Evolutionary conservation across 2,113 vertebrate species (phyloP).

Genomic region (Tor tambroides): DNA sequence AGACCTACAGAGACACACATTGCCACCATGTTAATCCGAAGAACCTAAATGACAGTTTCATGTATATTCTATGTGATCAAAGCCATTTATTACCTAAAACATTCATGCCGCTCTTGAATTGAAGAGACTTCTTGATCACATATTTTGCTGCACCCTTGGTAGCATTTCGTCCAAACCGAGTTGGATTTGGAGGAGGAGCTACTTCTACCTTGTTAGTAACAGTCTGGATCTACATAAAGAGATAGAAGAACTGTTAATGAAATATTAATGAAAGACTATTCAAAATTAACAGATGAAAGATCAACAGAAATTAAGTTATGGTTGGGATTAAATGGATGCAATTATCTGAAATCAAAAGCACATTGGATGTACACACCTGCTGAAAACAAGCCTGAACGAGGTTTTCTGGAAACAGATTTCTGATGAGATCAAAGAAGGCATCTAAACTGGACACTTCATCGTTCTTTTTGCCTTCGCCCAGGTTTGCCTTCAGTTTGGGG

Average conservation of each 20-base stretch:
- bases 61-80: not conserved
- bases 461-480: slow-evolving; percentile 93
- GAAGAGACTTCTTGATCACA: slow-evolving; percentile 87
- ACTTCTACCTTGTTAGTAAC: slow-evolving; percentile 87
- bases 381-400: slow-evolving; percentile 98
- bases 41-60: not conserved
- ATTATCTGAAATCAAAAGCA: not conserved
- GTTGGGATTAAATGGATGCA: not conserved
- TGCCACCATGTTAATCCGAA: not conserved
- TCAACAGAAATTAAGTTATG: not conserved
- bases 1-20: slow-evolving; percentile 78
- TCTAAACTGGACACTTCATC: slow-evolving; percentile 97
- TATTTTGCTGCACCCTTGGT: slow-evolving; percentile 80
- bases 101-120: slow-evolving; percentile 99
- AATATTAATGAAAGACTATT: not conserved
- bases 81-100: slow-evolving; percentile 84
- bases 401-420: slow-evolving; percentile 97
- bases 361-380: slow-evolving; percentile 79
- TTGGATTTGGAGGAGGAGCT: slow-evolving; percentile 72
- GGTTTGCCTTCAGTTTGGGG: slow-evolving; percentile 90
- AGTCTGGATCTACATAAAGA: slow-evolving; percentile 87
- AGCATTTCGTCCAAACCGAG: slow-evolving; percentile 72
- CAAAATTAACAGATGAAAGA: not conserved
- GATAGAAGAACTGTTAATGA: not conserved
- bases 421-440: slow-evolving; percentile 93